These are phyloP conservation scores for Crocodylus rhombifer DNA, from an alignment of 2,797 vertebrate genomes.

Conservation along the genomic window DNA sequence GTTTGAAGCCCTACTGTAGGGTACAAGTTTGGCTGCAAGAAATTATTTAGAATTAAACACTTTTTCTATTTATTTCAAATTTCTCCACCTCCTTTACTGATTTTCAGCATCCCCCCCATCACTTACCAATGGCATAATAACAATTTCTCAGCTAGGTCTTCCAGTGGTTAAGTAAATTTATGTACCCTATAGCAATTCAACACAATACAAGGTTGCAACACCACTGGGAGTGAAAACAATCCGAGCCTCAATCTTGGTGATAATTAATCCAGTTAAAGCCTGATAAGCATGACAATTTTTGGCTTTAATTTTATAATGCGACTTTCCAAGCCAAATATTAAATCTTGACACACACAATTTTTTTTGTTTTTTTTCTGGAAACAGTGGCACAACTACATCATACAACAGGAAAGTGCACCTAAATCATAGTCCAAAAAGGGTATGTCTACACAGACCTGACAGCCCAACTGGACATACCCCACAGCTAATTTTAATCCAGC, in stretches of 20 bases:
- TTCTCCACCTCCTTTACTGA: neutral
- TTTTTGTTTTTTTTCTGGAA: neutral
- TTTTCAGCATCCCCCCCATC: neutral
- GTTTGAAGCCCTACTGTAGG: constrained; percentile 89
- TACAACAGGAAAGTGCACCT: neutral
- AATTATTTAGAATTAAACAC: constrained; percentile 58
- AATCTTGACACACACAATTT: neutral
- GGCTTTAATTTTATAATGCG: neutral
- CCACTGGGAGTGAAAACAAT: neutral
- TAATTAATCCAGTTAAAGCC: neutral
- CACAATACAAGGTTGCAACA: neutral
- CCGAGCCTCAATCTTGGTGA: neutral
- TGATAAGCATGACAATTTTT: neutral
- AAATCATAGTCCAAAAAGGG: neutral
- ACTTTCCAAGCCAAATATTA: neutral
- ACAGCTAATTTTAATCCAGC: no score
- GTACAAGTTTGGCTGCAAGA: constrained; percentile 87
- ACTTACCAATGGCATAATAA: neutral
- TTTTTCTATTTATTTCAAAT: constrained; percentile 7
- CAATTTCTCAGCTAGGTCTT: neutral
- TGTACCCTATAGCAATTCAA: neutral
- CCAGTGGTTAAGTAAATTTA: constrained; percentile 12
- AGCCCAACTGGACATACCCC: no score
- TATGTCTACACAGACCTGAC: no score
- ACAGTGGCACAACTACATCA: neutral